Conservation (phyloP, 2,888 invertebrate genomes). For the Opisthograptis luteolata region DNA sequence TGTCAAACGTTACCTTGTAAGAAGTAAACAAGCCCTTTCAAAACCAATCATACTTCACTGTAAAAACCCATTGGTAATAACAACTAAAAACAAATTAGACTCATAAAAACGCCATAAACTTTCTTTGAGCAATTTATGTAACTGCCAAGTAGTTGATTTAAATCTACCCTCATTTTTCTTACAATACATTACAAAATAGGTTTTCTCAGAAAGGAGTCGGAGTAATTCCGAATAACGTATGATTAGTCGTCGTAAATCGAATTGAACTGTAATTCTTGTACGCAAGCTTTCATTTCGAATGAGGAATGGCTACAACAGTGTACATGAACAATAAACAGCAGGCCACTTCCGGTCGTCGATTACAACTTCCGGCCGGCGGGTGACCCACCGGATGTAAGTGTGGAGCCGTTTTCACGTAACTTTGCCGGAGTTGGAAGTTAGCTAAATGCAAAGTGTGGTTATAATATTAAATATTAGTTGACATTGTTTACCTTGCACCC, state of each 20-base stretch:
- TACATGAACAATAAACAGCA: slow-evolving; percentile 51
- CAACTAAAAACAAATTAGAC: slow-evolving; percentile 1
- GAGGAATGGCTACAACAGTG: slow-evolving; percentile 19
- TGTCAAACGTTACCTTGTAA: no score
- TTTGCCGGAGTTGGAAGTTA: slow-evolving; percentile 18
- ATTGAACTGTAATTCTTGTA: slow-evolving; percentile 22
- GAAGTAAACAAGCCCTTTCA: no score
- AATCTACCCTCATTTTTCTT: slow-evolving; percentile 21
- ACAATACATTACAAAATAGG: slow-evolving; percentile 12
- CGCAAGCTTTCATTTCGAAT: slow-evolving; percentile 26
- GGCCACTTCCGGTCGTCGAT: slow-evolving; percentile 51
- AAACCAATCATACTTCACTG: background rate
- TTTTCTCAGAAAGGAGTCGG: slow-evolving; percentile 20
- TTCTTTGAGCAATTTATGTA: slow-evolving; percentile 10
- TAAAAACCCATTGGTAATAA: background rate
- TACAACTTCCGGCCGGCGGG: slow-evolving; percentile 50
- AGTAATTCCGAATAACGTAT: slow-evolving; percentile 15
- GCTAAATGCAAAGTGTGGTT: slow-evolving; percentile 1
- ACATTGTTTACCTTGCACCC: background rate
- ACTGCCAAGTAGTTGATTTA: slow-evolving; percentile 18
- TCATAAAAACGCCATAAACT: slow-evolving; percentile 17
- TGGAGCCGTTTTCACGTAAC: slow-evolving; percentile 47
- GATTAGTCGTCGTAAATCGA: slow-evolving; percentile 21
- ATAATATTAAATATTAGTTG: no score
- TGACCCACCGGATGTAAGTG: slow-evolving; percentile 46